Evolutionary conservation across 2,797 vertebrate species (phyloP), one percentile per base, ranked within the genome.

Genomic region (Amphiprion clarkii): DNA sequence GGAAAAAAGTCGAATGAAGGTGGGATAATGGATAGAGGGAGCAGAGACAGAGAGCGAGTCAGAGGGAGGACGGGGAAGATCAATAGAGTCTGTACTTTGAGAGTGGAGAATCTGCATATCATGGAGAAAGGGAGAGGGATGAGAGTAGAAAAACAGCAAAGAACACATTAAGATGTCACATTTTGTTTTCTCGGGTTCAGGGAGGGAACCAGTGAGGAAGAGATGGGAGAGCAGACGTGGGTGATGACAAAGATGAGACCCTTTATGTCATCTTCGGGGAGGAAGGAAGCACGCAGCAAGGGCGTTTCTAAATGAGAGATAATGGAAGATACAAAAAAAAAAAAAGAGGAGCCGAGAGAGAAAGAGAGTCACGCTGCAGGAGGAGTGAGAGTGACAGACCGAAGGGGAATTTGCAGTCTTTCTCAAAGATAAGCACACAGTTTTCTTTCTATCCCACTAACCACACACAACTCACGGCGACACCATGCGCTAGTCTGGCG

Each of bases 1-100:
- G 75, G 48, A 58, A 68, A 62, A 54, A 79, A 74, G 67, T 63
- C 49, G 61, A 72, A 80, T 44, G 49, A 70, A 68, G 39, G 57
- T 29, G 75, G 60, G 69, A 77, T 89, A 86, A 90, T 88, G 75
- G 76, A 84, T 79, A 33, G 74, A 83, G 51, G 40, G 60, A 76
- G 76, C 55, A 44, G 25, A 76, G 67, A 76, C 23, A 64, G 55
- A 16, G 44, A 71, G 46, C 42, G 61, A 66, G 46, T 6, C 57
- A 76, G 56, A 72, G 64, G 49, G 73, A 82, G 84, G 71, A 78
- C 4, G 5, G 74, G 44, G 66, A 69, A 76, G 85, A 91, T 92
- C 89, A 80, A 93, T 91, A 84, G 19, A 59, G 79, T 76, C 81
- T 85, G 85, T 87, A 78, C 83, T 86, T 70, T 76, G 58, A 82